Evolutionary conservation across 1,140 invertebrate species (phyloP).

Genomic region (Oncopodura yosiiana): DNA sequence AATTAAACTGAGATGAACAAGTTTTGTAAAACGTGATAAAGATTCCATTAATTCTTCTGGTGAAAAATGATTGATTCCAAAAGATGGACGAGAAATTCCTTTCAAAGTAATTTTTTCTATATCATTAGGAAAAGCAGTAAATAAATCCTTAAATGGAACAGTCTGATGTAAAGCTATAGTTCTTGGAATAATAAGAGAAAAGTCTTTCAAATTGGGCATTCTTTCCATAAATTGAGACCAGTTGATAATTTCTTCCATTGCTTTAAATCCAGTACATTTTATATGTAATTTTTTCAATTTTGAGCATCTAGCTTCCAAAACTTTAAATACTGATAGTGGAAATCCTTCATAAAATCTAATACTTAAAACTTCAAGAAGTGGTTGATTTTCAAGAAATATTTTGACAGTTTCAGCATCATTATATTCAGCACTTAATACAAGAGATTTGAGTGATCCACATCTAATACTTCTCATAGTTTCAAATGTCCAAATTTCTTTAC

Average conservation of each 20-base stretch:
- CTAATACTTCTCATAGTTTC: too few relatives aligned
- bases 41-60: not conserved
- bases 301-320: not conserved
- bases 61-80: not conserved
- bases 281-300: not conserved
- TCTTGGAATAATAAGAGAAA: slow-evolving; percentile 6
- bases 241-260: not conserved
- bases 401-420: not conserved
- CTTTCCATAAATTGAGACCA: slow-evolving; percentile 10
- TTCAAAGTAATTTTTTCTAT: not conserved
- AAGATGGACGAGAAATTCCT: not conserved
- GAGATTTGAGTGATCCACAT: too few relatives aligned
- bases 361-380: slow-evolving; percentile 1
- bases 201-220: slow-evolving; percentile 12
- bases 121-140: not conserved
- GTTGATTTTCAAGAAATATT: slow-evolving; percentile 2
- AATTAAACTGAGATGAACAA: slow-evolving; percentile 8
- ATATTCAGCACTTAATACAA: not conserved
- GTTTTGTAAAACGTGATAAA: slow-evolving; percentile 1
- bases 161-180: slow-evolving; percentile 2
- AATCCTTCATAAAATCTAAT: slow-evolving; percentile 3
- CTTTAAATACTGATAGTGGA: not conserved
- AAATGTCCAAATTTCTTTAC: too few relatives aligned
- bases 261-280: slow-evolving; percentile 1
- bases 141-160: not conserved